Evolutionary conservation across 2,797 vertebrate species (phyloP), one percentile per base, ranked within the genome.

Genomic region (Geotrypetes seraphini): DNA sequence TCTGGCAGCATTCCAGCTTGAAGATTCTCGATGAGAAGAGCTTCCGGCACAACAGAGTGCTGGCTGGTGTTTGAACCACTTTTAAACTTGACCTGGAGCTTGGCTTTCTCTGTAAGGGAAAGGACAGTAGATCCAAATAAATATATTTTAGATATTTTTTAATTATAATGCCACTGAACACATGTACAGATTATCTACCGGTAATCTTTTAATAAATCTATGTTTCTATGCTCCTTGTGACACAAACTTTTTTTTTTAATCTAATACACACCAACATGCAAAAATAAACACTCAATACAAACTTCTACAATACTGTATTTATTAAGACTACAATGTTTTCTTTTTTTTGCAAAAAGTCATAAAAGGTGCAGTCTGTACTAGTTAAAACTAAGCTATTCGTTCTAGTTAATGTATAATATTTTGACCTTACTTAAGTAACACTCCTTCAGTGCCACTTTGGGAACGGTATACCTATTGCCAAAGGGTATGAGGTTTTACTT

Each of bases 241-340:
- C 83, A 83, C 85, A 89, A 84, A 85, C 71, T n/a, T n/a, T n/a
- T n/a, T 77, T 76, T 81, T 84, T 85, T 89, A 92, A 87, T 66
- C 85, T 90, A 90, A 89, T 73, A 75, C 83, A 89, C 81, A 89
- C 76, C 85, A 83, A 89, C 87, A 95, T 88, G 91, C 89, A 91
- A 79, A 84, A 83, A 79, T 79, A 82, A 81, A 83, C 75, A 73
- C 81, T 86, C 86, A 74, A 73, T 77, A 83, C 85, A 75, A 84
- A 79, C 80, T 78, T 78, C 83, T 86, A 90, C 84, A 75, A 53
- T 71, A 62, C 36, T 56, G 56, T 57, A n/a, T 67, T 33, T 52
- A 56, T 66, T 71, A 57, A 39, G 66, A 68, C 71, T 73, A 69
- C 66, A 50, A 73, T 54, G 59, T 68, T n/a, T n/a, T 53, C 64